Evolutionary conservation across 2,797 vertebrate genomes (phyloP).

Genomic region (Toxotes lorentzi): DNA sequence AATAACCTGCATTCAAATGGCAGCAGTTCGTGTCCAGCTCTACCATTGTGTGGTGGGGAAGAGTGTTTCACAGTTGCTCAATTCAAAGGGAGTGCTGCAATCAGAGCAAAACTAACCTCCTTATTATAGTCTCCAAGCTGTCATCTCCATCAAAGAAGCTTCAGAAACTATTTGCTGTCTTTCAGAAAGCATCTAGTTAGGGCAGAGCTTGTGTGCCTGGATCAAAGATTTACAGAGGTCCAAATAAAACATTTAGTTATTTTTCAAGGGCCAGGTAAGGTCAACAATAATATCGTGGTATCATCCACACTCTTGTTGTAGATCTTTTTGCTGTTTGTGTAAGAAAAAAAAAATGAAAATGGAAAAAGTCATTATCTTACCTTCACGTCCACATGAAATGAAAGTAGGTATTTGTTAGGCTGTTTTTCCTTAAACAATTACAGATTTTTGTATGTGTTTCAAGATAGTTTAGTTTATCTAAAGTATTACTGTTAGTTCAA

Average conservation of each 20-base stretch:
- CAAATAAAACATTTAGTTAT: constrained; percentile 45
- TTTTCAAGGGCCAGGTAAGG: constrained; percentile 29
- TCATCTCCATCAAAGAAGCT: constrained; percentile 45
- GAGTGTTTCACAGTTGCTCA: constrained; percentile 59
- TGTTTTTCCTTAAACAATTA: neutral
- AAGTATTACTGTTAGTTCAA: constrained; percentile 6
- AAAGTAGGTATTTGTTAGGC: neutral
- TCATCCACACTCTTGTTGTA: neutral
- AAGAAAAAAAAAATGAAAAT: constrained; percentile 5
- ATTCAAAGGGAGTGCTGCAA: constrained; percentile 57
- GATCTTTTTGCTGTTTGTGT: constrained; percentile 1
- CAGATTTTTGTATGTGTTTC: neutral
- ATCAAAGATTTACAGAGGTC: constrained; percentile 44
- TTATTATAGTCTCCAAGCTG: constrained; percentile 53
- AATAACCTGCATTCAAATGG: constrained; percentile 68
- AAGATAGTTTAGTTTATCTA: too few species aligned
- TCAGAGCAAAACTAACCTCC: constrained; percentile 60
- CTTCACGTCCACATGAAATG: neutral
- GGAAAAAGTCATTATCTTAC: neutral
- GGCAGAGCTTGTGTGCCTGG: constrained; percentile 24
- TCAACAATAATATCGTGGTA: constrained; percentile 23
- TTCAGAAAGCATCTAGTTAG: constrained; percentile 35
- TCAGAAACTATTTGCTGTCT: constrained; percentile 46
- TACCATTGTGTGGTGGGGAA: constrained; percentile 50
- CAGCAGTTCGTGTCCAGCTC: constrained; percentile 63